Percentiles rank a stretch among this genome's conserved stretches.
phyloP scores from a whole-genome alignment of 2,797 vertebrate species.

The Varecia variegata region DNA sequence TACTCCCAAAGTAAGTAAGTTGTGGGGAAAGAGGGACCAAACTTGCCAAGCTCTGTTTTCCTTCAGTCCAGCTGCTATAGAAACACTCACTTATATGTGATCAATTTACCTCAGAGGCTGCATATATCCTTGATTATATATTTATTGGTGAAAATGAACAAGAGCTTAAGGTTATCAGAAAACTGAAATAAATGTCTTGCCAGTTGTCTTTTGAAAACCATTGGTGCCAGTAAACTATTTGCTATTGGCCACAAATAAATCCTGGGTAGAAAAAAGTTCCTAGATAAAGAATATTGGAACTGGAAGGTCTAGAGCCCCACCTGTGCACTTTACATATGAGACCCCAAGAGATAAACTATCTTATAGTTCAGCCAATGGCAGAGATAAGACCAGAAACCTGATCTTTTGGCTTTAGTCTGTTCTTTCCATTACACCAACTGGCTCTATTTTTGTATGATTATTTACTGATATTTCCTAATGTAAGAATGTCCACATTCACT shows the following conservation, averaged over 20 bases:
- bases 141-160: neutral
- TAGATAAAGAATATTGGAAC: neutral
- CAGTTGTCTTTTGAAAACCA: neutral
- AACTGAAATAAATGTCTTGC: neutral
- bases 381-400: neutral
- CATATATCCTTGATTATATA: neutral
- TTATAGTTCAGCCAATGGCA: neutral
- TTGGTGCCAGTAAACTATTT: neutral
- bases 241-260: neutral
- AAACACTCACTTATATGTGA: neutral
- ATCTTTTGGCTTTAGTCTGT: neutral
- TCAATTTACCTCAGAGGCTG: neutral
- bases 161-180: neutral
- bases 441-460: neutral
- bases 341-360: neutral
- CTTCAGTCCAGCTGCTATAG: neutral
- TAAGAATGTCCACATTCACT: neutral
- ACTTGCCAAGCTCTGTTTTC: neutral
- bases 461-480: neutral
- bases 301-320: neutral
- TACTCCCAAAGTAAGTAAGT: slow-evolving; percentile 90
- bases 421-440: neutral
- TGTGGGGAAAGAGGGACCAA: rapidly evolving
- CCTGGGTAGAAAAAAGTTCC: neutral
- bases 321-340: neutral